A percentile compares a stretch with the other conserved stretches of the same genome.
These are phyloP conservation scores for Arizona elegans DNA, from an alignment of 2,113 vertebrate species.

Conservation along the genomic window DNA sequence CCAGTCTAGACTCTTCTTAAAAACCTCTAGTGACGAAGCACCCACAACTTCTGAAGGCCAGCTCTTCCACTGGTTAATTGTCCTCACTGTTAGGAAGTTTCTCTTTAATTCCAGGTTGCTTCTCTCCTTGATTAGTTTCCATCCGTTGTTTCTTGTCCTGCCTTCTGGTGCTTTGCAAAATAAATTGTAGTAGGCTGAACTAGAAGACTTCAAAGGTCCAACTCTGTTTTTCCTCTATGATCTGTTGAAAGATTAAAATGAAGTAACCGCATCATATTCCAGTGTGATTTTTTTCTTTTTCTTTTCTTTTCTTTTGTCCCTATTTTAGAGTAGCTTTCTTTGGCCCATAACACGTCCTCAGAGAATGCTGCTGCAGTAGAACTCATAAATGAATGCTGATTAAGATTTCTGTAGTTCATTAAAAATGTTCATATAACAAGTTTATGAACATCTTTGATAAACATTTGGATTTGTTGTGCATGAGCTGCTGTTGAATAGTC, in stretches of 20 bases:
- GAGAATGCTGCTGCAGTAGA: conserved; percentile 39
- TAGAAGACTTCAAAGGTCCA: background rate
- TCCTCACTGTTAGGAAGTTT: no score
- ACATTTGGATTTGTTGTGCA: conserved; percentile 67
- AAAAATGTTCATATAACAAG: conserved; percentile 53
- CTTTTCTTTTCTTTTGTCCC: conserved; percentile 18
- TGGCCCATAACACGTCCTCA: conserved; percentile 16
- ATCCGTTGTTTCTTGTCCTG: no score
- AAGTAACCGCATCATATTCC: background rate
- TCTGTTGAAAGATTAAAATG: background rate
- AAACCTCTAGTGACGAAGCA: no score
- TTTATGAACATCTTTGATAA: conserved; percentile 69
- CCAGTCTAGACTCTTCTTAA: no score
- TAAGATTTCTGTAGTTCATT: conserved; percentile 65
- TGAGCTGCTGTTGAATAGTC: conserved; percentile 66
- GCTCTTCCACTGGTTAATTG: no score
- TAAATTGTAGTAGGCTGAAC: background rate
- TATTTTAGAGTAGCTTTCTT: conserved; percentile 16
- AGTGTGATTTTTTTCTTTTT: background rate
- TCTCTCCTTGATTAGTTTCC: no score
- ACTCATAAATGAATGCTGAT: conserved; percentile 60
- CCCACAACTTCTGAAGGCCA: no score
- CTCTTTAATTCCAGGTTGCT: no score
- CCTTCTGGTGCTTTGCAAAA: no score
- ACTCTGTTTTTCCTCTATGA: background rate